phyloP scores from a whole-genome alignment of 2,797 vertebrate species.

The Allochrocebus solatus region DNA sequence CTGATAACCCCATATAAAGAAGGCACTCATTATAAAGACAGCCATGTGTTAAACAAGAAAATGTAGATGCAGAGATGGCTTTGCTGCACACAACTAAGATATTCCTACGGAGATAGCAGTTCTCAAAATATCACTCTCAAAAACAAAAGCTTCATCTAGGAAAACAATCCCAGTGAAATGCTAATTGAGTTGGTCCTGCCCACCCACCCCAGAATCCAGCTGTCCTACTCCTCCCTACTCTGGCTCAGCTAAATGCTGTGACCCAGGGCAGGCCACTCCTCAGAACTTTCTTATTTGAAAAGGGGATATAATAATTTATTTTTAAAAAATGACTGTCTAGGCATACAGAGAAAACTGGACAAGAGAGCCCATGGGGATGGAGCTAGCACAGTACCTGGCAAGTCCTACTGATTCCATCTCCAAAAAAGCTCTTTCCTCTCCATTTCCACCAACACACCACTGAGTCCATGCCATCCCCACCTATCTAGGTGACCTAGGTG shows the following conservation, averaged over 20 bases:
- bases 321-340: not conserved
- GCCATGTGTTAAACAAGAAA: constrained; percentile 78
- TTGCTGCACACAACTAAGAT: constrained; percentile 60
- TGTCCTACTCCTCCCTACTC: not conserved
- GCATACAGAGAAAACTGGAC: not conserved
- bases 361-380: not conserved
- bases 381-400: not conserved
- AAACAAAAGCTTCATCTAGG: constrained; percentile 65
- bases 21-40: constrained; percentile 81
- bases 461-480: not conserved
- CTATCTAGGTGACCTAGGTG: not conserved
- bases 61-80: constrained; percentile 72
- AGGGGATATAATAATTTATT: not conserved
- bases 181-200: constrained; percentile 10
- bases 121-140: constrained; percentile 69
- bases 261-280: not conserved
- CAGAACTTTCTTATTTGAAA: not conserved
- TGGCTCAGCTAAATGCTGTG: not conserved
- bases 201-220: not conserved
- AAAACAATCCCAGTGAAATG: constrained; percentile 45
- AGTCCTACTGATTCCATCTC: not conserved
- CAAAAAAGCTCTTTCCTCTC: not conserved
- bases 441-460: not conserved
- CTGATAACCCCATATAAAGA: constrained; percentile 76
- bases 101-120: constrained; percentile 69